Evolutionary conservation across 2,888 invertebrate species (phyloP).

Genomic region (Schizaphis graminum): DNA sequence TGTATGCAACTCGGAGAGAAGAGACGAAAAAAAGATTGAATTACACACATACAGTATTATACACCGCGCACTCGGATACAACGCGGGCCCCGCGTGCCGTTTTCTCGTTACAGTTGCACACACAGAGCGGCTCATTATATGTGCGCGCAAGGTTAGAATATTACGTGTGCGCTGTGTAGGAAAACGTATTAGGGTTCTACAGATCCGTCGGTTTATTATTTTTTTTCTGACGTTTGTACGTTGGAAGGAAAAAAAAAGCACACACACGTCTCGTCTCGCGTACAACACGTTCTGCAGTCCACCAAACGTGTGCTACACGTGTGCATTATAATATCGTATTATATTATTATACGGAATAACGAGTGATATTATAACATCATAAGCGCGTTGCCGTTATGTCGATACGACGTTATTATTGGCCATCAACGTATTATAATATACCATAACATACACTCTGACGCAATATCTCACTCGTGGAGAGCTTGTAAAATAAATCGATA

Average conservation of each 20-base stretch:
- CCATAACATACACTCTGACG: neutral
- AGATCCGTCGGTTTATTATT: neutral
- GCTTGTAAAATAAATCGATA: neutral
- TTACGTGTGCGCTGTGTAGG: conserved; percentile 54
- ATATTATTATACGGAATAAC: neutral
- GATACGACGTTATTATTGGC: neutral
- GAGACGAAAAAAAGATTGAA: conserved; percentile 61
- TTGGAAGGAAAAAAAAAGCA: neutral
- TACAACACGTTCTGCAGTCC: neutral
- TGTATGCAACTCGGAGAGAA: neutral
- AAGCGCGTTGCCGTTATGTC: neutral
- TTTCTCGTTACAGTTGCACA: conserved; percentile 61
- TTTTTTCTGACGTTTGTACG: conserved; percentile 4
- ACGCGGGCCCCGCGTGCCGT: conserved; percentile 45
- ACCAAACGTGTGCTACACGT: neutral
- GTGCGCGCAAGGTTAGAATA: conserved; percentile 47
- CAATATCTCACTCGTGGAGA: neutral
- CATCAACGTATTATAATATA: neutral
- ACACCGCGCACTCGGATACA: neutral
- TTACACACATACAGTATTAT: conserved; percentile 13
- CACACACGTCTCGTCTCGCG: neutral
- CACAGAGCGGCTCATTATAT: conserved; percentile 56
- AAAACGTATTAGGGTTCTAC: conserved; percentile 57
- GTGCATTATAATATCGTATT: neutral
- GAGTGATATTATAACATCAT: neutral